Conservation (phyloP, 2,797 vertebrate species). For the Diglossa cyanea region DNA sequence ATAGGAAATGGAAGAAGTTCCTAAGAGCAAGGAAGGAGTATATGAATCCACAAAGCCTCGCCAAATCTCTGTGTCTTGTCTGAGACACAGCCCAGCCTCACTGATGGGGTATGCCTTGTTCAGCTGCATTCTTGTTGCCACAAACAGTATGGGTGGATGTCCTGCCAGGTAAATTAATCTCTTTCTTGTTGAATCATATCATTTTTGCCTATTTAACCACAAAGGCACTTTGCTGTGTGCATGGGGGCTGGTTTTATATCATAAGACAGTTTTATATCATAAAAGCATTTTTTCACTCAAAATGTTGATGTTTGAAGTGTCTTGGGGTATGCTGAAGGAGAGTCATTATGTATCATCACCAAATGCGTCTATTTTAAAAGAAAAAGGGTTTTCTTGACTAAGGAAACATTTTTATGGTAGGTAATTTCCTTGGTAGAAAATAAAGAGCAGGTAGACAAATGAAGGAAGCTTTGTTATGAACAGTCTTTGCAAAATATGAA, state of each 20-base stretch:
- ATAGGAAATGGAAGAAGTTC: neutral
- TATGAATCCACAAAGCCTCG: neutral
- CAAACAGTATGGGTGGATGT: neutral
- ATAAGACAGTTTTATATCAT: neutral
- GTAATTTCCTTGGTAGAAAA: neutral
- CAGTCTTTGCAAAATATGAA: neutral
- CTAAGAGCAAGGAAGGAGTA: neutral
- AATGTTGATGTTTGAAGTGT: neutral
- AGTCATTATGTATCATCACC: neutral
- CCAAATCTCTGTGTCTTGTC: neutral
- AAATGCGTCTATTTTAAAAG: neutral
- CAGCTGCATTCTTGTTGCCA: neutral
- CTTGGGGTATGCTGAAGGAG: neutral
- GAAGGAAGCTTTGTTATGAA: neutral
- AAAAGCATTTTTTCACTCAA: neutral
- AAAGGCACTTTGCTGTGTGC: neutral
- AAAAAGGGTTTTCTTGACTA: neutral
- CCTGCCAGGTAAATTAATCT: neutral
- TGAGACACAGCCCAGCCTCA: neutral
- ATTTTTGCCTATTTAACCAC: neutral
- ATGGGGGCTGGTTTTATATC: neutral
- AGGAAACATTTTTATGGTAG: neutral
- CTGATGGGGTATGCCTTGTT: neutral
- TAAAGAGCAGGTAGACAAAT: neutral
- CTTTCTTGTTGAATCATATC: neutral